Base-by-base conservation (phyloP, 2,797 vertebrate genomes). In the Peromyscus nudipes region DNA sequence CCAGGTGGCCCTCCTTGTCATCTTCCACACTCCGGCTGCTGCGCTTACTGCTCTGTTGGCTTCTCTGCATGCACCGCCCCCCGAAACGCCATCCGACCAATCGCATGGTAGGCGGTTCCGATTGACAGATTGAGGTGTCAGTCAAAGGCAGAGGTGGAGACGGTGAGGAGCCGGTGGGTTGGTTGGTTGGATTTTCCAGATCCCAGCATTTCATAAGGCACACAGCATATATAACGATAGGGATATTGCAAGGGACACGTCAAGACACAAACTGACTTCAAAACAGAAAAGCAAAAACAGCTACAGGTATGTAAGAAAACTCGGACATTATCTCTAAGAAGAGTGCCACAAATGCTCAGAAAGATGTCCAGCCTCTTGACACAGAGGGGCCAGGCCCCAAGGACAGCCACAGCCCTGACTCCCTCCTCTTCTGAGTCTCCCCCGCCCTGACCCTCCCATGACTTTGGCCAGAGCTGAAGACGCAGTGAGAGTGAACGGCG, bases 211-310 rank as follows among this genome's bases (percentile, higher is more conserved):
- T 99, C 99, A 99, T 99, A 99, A 98, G 99, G 99, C 98, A 99
- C 99, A 99, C 99, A 98, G 99, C 98, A 99, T 99, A 99, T 99
- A 99, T 98, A 99, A 99, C 98, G 99, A 99, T 99, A 99, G 99
- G 99, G 99, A 99, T 99, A 99, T 99, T 99, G 99, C 99, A 99
- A 99, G 98, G 99, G 98, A 99, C 98, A 99, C 98, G 99, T 99
- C 98, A 99, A 99, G 98, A 99, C 98, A 99, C 98, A 99, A 98
- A 98, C 98, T 98, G 96, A 98, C 98, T 99, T 99, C 98, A 98
- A 99, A 99, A 98, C 98, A 98, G 98, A 98, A 99, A 98, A 98
- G 98, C 98, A 96, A 98, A 98, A 98, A 99, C 98, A 99, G 99
- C 99, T 99, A 99, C 98, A 99, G 99, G 98, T 98, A 98, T 31